Conservation (phyloP, 2,113 vertebrate genomes). For the Coracopsis vasa region DNA sequence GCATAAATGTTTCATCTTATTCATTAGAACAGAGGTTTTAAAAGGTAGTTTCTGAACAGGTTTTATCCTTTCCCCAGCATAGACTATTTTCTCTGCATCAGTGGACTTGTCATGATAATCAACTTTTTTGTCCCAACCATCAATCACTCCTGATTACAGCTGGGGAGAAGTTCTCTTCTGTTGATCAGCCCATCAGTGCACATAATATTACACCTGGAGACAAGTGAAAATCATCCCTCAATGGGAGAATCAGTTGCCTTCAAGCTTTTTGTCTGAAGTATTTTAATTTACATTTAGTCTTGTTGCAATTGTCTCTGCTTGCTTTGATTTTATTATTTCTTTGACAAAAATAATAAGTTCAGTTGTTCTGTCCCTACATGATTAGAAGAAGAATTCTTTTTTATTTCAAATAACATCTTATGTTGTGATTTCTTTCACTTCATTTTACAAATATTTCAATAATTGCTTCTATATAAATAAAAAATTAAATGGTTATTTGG, state of each 20-base stretch:
- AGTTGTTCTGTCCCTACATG: not conserved
- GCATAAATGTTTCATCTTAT: slow-evolving; percentile 47
- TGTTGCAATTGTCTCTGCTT: slow-evolving; percentile 41
- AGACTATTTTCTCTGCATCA: slow-evolving; percentile 79
- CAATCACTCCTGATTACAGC: slow-evolving; percentile 81
- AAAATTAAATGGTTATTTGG: slow-evolving; percentile 30
- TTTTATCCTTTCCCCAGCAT: slow-evolving; percentile 71
- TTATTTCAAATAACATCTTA: not conserved
- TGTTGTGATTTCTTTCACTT: not conserved
- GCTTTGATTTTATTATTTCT: slow-evolving; percentile 46
- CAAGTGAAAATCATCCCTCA: slow-evolving; percentile 69
- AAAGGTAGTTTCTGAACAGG: slow-evolving; percentile 59
- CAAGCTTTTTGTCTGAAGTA: slow-evolving; percentile 63
- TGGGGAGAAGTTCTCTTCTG: slow-evolving; percentile 72
- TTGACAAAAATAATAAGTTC: slow-evolving; percentile 36
- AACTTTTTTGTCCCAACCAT: slow-evolving; percentile 80
- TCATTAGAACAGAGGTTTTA: slow-evolving; percentile 50
- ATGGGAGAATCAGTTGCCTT: slow-evolving; percentile 60
- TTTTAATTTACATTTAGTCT: slow-evolving; percentile 63
- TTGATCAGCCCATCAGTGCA: slow-evolving; percentile 79
- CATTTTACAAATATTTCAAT: slow-evolving; percentile 28
- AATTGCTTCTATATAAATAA: slow-evolving; percentile 51
- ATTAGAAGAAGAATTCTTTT: not conserved
- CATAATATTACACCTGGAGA: slow-evolving; percentile 79
- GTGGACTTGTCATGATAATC: slow-evolving; percentile 80